Evolutionary conservation across 1,140 invertebrate species (phyloP), one percentile per base, ranked within the genome.

Genomic region (Anoplophora glabripennis): DNA sequence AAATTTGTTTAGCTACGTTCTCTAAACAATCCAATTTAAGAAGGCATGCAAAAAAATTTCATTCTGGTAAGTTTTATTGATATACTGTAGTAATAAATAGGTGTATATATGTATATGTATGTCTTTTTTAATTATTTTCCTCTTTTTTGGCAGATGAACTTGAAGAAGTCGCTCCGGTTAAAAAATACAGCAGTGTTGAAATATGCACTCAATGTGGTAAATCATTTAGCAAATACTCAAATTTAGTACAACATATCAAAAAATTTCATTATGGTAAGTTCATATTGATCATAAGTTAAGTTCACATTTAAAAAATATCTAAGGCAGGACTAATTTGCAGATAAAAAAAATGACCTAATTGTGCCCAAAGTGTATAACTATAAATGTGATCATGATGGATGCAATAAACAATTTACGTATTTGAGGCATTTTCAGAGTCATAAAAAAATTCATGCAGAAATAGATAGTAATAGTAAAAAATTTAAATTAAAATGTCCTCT

Each of bases 131-230:
- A 40, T 9, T 7, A 12, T 40, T 40, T 10, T 37, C 7, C 15
- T 40, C 7, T 11, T 40, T 12, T 7, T 40, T 40, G 14, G 10
- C 21, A 54, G 52, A 34, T 3, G 44, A 54, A 54, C 10, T 54
- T 10, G 48, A 51, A 9, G 36, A 54, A 11, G 8, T 40, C 10
- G 36, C 15, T 48, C 35, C 52, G 14, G 15, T 11, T 12, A 54
- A 54, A 21, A 42, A 11, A 12, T 40, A 18, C 14, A 44, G 44
- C 12, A 47, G 10, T 1, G n/a, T 9, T 5, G n/a, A 14, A 17
- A 17, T 47, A 15, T 54, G 52, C 14, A 12, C 45, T 44, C 15
- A 14, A n/a, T 54, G 52, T 9, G 17, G 33, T 44, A 54, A 54
- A 54, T 12, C n/a, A 10, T 54, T 54, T 17, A 18, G 9, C 14